Conservation (phyloP, 2,888 invertebrate species). For the Drosophila anomelani region DNA sequence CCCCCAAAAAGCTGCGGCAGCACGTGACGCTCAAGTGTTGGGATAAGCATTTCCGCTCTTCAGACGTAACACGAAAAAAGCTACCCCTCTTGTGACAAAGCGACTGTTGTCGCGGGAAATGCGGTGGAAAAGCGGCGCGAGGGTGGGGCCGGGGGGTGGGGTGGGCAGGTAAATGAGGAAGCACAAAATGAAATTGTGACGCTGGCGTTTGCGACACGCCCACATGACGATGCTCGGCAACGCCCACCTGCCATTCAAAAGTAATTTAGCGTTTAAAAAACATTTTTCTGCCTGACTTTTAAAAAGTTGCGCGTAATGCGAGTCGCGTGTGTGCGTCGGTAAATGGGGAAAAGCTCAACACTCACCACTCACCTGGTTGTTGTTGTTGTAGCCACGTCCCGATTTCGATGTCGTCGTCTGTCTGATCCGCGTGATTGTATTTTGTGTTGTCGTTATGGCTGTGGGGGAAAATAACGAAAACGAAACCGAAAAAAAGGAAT, state of each 20-base stretch:
- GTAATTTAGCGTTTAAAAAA: conserved; percentile 81
- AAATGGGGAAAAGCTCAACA: conserved; percentile 51
- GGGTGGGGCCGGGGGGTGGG: neutral
- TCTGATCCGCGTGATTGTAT: conserved; percentile 74
- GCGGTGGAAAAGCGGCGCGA: neutral
- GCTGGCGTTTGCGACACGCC: conserved; percentile 59
- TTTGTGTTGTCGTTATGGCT: conserved; percentile 48
- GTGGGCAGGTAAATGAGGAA: conserved; percentile 54
- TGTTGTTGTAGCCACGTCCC: conserved; percentile 54
- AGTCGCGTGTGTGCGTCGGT: conserved; percentile 32
- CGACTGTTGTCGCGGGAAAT: conserved; percentile 24
- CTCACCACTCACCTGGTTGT: conserved; percentile 57
- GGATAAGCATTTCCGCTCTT: conserved; percentile 81
- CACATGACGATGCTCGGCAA: conserved; percentile 48
- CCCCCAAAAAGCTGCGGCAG: conserved; percentile 33
- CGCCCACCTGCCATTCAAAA: conserved; percentile 75
- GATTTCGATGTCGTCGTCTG: conserved; percentile 60
- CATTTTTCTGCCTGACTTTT: conserved; percentile 78
- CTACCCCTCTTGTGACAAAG: conserved; percentile 35
- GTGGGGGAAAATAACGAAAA: neutral
- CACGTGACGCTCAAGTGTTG: conserved; percentile 76
- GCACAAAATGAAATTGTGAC: conserved; percentile 78
- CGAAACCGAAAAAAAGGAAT: conserved; percentile 4
- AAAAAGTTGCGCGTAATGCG: conserved; percentile 72
- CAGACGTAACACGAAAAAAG: conserved; percentile 70